These are phyloP conservation scores for Lithosia quadra DNA, from an alignment of 2,888 invertebrate genomes.

Conservation along the genomic window DNA sequence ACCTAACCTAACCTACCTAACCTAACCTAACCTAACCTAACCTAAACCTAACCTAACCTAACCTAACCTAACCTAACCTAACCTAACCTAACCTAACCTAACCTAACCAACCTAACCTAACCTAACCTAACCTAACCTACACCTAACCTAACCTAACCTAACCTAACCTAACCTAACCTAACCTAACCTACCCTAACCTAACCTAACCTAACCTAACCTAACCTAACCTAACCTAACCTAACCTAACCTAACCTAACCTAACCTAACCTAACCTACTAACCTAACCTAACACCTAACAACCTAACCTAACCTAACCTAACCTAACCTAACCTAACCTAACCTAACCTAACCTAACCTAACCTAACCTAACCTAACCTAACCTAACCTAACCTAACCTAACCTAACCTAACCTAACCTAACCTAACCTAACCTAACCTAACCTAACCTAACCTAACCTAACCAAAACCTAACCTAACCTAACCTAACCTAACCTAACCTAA, in stretches of 20 bases:
- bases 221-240: constrained; percentile 44
- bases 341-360: constrained; percentile 35
- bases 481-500: constrained; percentile 8
- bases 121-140: constrained; percentile 46
- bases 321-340: constrained; percentile 33
- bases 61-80: constrained; percentile 35
- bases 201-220: constrained; percentile 34
- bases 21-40: constrained; percentile 27
- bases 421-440: constrained; percentile 37
- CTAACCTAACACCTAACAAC: constrained; percentile 24
- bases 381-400: constrained; percentile 34
- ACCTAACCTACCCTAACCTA: too few relatives aligned
- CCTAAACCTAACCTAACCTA: constrained; percentile 41
- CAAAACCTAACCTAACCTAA: constrained; percentile 32
- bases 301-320: constrained; percentile 31
- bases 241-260: constrained; percentile 43
- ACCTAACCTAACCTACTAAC: too few relatives aligned
- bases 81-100: constrained; percentile 41
- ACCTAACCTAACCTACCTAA: constrained; percentile 41
- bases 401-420: constrained; percentile 31
- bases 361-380: constrained; percentile 33
- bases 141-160: constrained; percentile 49
- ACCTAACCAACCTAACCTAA: constrained; percentile 39
- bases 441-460: constrained; percentile 36
- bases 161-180: constrained; percentile 45